phyloP scores from a whole-genome alignment of 2,113 vertebrate genomes.

The Myiopsitta monachus region DNA sequence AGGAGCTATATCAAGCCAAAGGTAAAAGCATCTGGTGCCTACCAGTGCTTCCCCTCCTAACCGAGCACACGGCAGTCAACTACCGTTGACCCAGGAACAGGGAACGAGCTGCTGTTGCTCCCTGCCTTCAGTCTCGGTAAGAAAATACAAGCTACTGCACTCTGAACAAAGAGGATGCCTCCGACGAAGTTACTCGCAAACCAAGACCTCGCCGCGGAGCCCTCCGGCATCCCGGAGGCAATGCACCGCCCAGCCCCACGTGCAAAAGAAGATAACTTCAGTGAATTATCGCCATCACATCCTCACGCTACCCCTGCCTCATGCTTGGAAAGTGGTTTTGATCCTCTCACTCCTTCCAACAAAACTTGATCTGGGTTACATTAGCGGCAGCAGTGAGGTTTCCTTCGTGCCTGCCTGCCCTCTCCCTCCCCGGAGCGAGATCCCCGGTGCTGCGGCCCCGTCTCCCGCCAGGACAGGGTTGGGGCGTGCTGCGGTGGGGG shows the following conservation, averaged over 20 bases:
- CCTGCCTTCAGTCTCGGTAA: accelerated
- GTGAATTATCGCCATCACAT: background rate
- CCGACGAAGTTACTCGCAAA: background rate
- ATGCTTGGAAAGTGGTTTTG: background rate
- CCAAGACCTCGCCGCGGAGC: background rate
- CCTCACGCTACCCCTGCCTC: background rate
- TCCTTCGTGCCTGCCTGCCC: background rate
- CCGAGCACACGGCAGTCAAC: accelerated
- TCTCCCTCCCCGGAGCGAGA: background rate
- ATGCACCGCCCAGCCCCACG: background rate
- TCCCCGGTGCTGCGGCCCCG: background rate
- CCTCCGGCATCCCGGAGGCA: background rate
- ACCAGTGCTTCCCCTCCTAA: background rate
- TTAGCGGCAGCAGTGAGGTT: background rate
- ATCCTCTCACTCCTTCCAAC: background rate
- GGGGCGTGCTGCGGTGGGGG: background rate
- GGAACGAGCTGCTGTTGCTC: accelerated
- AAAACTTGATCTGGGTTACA: background rate
- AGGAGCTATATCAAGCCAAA: background rate
- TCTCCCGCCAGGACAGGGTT: background rate
- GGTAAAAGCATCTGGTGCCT: background rate
- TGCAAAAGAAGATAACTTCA: background rate
- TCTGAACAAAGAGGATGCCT: background rate
- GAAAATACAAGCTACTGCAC: background rate
- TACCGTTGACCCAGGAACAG: accelerated